Evolutionary conservation across 2,888 invertebrate genomes (phyloP).

Genomic region (Mimumesa dahlbomi): DNA sequence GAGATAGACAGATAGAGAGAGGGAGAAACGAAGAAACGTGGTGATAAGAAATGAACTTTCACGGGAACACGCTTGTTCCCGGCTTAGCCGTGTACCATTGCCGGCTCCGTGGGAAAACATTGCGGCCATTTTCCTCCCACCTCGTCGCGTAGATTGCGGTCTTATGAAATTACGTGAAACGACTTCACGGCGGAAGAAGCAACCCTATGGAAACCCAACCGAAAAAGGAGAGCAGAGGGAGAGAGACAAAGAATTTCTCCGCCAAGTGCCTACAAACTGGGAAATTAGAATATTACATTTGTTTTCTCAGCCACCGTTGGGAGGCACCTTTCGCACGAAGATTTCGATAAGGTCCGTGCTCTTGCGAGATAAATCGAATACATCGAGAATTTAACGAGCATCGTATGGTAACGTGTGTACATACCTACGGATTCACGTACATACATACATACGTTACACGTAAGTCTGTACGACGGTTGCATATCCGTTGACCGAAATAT

Average conservation of each 20-base stretch:
- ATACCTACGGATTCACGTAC: no score
- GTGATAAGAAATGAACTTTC: constrained; percentile 49
- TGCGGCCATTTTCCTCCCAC: constrained; percentile 35
- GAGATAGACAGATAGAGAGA: neutral
- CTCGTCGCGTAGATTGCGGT: constrained; percentile 51
- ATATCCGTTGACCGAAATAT: neutral
- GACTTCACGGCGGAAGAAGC: constrained; percentile 11
- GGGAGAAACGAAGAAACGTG: neutral
- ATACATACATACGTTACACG: no score
- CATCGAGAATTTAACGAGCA: neutral
- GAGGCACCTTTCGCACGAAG: no score
- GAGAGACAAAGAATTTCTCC: no score
- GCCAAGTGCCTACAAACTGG: no score
- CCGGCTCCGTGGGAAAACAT: constrained; percentile 45
- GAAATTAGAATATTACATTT: no score
- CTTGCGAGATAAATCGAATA: no score
- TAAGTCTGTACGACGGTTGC: no score
- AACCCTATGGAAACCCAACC: neutral
- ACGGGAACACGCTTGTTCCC: constrained; percentile 32
- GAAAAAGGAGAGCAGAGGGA: neutral
- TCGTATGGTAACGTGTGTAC: no score
- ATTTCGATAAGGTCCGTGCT: no score
- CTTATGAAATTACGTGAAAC: constrained; percentile 55
- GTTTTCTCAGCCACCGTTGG: no score
- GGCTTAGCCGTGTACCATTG: constrained; percentile 21